Evolutionary conservation across 2,888 invertebrate genomes (phyloP).

Genomic region (Lysandra coridon): DNA sequence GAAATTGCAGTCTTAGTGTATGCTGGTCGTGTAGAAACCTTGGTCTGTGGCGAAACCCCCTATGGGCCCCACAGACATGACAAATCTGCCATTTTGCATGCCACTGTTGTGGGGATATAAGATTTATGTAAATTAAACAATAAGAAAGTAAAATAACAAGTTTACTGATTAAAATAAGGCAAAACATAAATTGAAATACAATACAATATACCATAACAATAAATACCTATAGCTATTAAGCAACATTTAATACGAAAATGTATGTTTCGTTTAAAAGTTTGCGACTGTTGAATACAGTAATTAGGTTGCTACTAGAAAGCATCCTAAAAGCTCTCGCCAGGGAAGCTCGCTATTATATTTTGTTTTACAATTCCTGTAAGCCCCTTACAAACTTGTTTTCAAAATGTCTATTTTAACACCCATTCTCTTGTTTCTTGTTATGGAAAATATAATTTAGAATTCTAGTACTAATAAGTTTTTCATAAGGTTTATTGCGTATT

Average conservation of each 20-base stretch:
- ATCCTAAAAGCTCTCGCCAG: neutral
- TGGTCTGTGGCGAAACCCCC: no score
- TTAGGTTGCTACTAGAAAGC: neutral
- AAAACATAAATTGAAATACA: no score
- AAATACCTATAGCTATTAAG: no score
- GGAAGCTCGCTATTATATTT: slow-evolving; percentile 8
- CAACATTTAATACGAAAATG: neutral
- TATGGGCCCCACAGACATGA: no score
- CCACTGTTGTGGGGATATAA: no score
- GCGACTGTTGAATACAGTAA: neutral
- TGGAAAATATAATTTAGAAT: neutral
- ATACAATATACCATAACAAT: no score
- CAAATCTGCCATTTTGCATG: no score
- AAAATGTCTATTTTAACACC: slow-evolving; percentile 2
- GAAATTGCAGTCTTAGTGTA: no score
- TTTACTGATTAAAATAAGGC: no score
- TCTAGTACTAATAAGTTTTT: neutral
- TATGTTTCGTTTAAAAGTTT: neutral
- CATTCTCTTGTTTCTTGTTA: neutral
- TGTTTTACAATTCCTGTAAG: slow-evolving; percentile 8
- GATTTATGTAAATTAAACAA: no score
- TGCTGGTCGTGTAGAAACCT: no score
- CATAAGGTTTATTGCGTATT: neutral
- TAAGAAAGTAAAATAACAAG: no score
- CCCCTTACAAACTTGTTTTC: neutral